Conservation (phyloP, 2,113 vertebrate genomes). For the Glaucidium brasilianum region DNA sequence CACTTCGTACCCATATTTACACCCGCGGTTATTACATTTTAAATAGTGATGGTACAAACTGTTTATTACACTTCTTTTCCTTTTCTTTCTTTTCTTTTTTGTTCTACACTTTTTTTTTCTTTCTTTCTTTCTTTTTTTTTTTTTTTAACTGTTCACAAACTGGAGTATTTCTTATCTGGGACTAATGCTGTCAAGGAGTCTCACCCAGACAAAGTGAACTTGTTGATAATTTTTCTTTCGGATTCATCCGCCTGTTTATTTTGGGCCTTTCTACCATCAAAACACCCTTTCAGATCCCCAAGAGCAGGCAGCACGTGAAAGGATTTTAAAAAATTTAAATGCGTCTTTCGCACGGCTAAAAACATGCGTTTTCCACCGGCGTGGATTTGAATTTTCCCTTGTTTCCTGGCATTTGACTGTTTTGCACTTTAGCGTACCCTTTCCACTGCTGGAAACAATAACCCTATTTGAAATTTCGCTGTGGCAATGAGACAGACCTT, state of each 20-base stretch:
- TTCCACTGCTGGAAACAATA: conserved; percentile 71
- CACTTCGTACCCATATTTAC: not conserved
- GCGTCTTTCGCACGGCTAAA: not conserved
- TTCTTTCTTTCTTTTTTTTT: not conserved
- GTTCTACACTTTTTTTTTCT: too few species aligned
- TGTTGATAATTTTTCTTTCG: conserved; percentile 55
- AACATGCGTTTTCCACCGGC: not conserved
- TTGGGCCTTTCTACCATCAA: conserved; percentile 6
- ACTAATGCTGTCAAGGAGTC: not conserved
- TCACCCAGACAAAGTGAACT: conserved; percentile 53
- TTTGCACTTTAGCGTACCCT: conserved; percentile 45
- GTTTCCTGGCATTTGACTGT: conserved; percentile 53
- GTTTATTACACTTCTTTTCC: not conserved
- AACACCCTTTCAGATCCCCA: not conserved
- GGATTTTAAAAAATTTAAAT: not conserved
- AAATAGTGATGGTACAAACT: not conserved
- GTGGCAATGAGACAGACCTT: conserved; percentile 86
- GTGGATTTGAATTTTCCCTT: not conserved
- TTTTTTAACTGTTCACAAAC: not conserved
- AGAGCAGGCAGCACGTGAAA: conserved; percentile 26
- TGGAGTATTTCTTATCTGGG: not conserved
- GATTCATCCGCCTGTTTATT: conserved; percentile 42
- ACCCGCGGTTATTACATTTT: not conserved
- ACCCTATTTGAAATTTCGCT: conserved; percentile 72
- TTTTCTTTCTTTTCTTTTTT: accelerated